Base-by-base conservation (phyloP, 2,113 vertebrate species). In the Machaerirhynchus nigripectus region DNA sequence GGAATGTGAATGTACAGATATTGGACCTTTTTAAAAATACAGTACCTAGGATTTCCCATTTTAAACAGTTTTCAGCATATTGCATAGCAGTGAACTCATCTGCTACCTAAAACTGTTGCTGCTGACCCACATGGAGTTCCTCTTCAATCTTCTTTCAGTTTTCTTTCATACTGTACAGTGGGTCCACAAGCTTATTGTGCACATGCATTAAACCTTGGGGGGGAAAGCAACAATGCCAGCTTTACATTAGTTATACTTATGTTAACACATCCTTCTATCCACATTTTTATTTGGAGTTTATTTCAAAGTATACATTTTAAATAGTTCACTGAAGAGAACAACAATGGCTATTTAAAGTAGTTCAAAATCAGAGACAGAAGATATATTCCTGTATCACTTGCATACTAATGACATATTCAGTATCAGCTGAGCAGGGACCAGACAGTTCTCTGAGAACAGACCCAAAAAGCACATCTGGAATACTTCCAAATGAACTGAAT, bases 161-260 rank as follows among this genome's bases (percentile, higher is more conserved):
- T 91, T 97, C 98, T 97, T 98, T 98, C 97, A 99, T 98, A 98
- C 98, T 99, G 97, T 97, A 96, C 70, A 98, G 96, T 67, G 99
- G 99, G 59, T 99, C 98, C 97, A 99, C 99, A 96, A 98, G 98
- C 93, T 98, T 98, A 96, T 98, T 98, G 95, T 98, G 98, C 93
- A 98, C 98, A 97, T 98, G 98, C 98, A 98, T 98, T 98, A 98
- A 98, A 98, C 98, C 98, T 98, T 97, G 59, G 56, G 95, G 95
- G 91, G 84, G 96, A 97, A 97, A 97, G 90, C 88, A 97, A 93
- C 61, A 98, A 88, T 39, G 91, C 97, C 96, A 97, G 87, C 94
- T 97, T 96, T 97, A 97, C 90, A 88, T 95, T 86, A 92, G 86
- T 95, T 86, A 94, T 87, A 87, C 69, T 95, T 91, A n/a, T 63